Base-by-base conservation (phyloP, 2,888 invertebrate species). In the Craniophora ligustri region DNA sequence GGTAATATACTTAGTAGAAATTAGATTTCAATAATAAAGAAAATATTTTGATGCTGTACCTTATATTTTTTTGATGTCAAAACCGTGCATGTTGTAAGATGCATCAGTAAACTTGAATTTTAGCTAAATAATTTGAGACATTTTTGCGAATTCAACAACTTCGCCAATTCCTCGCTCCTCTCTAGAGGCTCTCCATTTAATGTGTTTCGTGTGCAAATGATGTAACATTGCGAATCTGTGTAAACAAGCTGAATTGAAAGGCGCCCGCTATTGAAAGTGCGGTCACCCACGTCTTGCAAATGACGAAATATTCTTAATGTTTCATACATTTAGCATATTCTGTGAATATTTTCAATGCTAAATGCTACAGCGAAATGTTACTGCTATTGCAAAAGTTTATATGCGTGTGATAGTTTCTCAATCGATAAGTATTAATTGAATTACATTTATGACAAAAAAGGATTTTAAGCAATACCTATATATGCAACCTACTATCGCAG, bases 211-310 rank as follows among this genome's bases (percentile, higher is more conserved):
- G 32, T 41, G 28, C n/a, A 35, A n/a, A 59, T 69, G 67, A 39
- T 51, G n/a, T 40, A 61, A 67, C 31, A 1, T 38, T 28, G 31
- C 34, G 39, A 49, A 47, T 59, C 31, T 62, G 56, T 35, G 46
- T 48, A 41, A 67, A 55, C 46, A 55, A 32, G 48, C 38, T 10
- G 49, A 70, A 57, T 58, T 61, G 72, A 65, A 71, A 70, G 65
- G 57, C 41, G 45, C 44, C 26, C 28, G 46, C 47, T 39, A 46
- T 60, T 64, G 48, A 35, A n/a, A 18, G 36, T 45, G 32, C 30
- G 34, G 55, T 48, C 30, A 46, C 41, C 8, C 13, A 32, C 31
- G 10, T 16, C 23, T 39, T 15, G n/a, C 6, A 6, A 11, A 14
- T 69, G 63, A 45, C 19, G 69, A 71, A 71, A 71, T 23, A 36